Evolutionary conservation across 1,140 invertebrate genomes (phyloP), one percentile per base, ranked within the genome.

Genomic region (Glomeris maerens): DNA sequence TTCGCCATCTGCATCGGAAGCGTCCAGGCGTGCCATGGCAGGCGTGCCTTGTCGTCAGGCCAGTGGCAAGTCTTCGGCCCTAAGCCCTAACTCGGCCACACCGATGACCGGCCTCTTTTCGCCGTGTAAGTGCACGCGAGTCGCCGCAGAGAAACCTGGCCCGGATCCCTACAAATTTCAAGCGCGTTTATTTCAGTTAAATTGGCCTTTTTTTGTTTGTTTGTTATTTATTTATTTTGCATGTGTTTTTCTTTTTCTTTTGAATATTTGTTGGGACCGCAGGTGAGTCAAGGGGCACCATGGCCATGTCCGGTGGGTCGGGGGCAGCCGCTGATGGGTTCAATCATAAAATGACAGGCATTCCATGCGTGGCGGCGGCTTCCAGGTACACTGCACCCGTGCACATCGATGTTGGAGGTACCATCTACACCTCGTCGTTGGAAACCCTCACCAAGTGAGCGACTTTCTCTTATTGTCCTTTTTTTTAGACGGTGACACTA

Each of bases 381-480:
- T 86, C 86, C 20, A 77, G 85, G 31, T 91, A 86, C 64, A 92
- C 89, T 14, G 91, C 92, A 0, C 91, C 92, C 0, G 92, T 97
- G 0, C 92, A 96, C 66, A 95, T 97, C 57, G 92, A 97, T 64
- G 91, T 97, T 14, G 92, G 92, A 4, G 92, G 91, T 1, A 89
- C 85, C 27, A 95, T 95, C 56, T 97, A 95, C 68, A 97, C 92
- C 0, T 93, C 89, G 0, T 93, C 90, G 0, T 69, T 97, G 61
- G 88, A 95, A 69, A 96, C 91, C 1, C 75, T 97, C 1, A 96
- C 91, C 54, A 88, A 89, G 88, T 94, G 74, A 82, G 81, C 26
- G 25, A 27, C 22, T 46, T 52, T 44, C 21, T 20, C 27, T 22
- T 27, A 52, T 50, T 10, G 10, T 36, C 31, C 10, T 10, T 36